Evolutionary conservation across 2,888 invertebrate species (phyloP).

Genomic region (Priocnemis perturbator): DNA sequence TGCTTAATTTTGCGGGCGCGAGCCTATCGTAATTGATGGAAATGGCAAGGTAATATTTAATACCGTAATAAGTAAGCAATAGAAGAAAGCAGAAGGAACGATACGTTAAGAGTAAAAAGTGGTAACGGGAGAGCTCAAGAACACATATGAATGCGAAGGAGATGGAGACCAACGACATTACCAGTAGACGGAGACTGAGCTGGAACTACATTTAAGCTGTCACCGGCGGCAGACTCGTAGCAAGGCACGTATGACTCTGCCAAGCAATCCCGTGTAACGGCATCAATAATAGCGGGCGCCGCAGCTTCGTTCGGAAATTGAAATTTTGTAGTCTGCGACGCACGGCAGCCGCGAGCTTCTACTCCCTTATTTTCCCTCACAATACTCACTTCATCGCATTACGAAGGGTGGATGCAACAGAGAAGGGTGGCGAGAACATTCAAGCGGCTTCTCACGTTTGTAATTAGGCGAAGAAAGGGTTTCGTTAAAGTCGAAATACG

Average conservation of each 20-base stretch:
- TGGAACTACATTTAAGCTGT: constrained; percentile 4
- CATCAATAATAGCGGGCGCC: constrained; percentile 36
- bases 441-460: neutral
- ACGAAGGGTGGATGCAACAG: neutral
- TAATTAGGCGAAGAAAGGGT: neutral
- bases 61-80: neutral
- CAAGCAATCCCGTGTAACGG: constrained; percentile 39
- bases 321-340: constrained; percentile 39
- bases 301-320: constrained; percentile 41
- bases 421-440: neutral
- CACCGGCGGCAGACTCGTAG: neutral
- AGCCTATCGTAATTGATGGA: no score
- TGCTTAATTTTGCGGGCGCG: no score
- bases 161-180: no score
- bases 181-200: neutral
- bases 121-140: neutral
- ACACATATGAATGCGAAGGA: no score
- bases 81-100: constrained; percentile 1
- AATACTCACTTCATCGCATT: neutral
- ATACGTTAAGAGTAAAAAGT: neutral
- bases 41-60: no score
- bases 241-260: neutral
- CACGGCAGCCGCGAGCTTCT: no score
- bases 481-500: neutral
- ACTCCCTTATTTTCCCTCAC: no score